Percentiles rank a stretch among this genome's conserved stretches.
phyloP scores from a whole-genome alignment of 37 sponge, comb jelly and placozoan genomes.

The Amphimedon queenslandica region DNA sequence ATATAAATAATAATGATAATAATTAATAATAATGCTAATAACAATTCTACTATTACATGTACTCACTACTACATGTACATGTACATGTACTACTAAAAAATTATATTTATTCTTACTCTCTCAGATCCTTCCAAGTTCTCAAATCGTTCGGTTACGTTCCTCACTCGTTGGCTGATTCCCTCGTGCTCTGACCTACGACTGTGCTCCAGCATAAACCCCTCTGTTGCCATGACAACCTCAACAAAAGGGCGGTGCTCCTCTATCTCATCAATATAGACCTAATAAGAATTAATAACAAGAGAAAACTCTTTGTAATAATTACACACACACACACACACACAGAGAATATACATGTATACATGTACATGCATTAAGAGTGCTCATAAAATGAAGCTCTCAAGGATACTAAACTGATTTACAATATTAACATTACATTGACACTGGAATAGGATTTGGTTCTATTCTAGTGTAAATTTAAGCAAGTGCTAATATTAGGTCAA shows the following conservation, averaged over 20 bases:
- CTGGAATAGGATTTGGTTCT: too few relatives aligned
- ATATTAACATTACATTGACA: too few relatives aligned
- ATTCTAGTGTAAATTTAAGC: too few relatives aligned
- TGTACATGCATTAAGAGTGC: not conserved
- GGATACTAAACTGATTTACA: too few relatives aligned
- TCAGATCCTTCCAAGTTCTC: not conserved
- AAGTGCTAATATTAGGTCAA: too few relatives aligned
- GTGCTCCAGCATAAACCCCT: slow-evolving; percentile 48
- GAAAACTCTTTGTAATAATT: not conserved
- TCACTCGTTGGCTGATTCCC: slow-evolving; percentile 10
- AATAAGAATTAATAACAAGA: not conserved
- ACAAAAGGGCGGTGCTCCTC: slow-evolving; percentile 14
- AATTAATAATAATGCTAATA: too few relatives aligned
- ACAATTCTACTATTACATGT: too few relatives aligned
- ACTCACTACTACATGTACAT: too few relatives aligned
- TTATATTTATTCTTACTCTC: not conserved
- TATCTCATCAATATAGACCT: slow-evolving; percentile 21
- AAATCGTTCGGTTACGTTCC: slow-evolving; percentile 18
- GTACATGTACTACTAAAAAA: not conserved
- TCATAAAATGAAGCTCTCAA: not conserved
- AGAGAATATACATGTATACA: not conserved
- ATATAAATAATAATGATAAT: too few relatives aligned
- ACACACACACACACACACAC: not conserved
- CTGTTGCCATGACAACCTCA: slow-evolving; percentile 28
- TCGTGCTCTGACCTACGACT: slow-evolving; percentile 10